These are phyloP conservation scores for Philantomba maxwellii DNA, from an alignment of 2,113 vertebrate genomes.

Conservation along the genomic window DNA sequence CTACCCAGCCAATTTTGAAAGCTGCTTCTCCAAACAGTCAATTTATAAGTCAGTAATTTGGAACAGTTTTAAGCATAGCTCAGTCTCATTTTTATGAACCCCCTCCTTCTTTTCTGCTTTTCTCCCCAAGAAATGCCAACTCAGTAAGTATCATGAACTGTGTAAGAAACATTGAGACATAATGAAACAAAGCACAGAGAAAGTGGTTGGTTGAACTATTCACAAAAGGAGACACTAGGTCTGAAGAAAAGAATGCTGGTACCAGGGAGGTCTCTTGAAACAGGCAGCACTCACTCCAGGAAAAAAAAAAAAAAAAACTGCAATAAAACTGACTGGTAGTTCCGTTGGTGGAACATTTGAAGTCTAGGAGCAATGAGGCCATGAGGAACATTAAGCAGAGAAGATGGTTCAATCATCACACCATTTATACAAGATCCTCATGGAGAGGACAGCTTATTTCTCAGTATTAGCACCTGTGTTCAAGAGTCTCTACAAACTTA, in stretches of 20 bases:
- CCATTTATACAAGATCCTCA: background rate
- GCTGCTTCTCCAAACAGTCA: conserved; percentile 64
- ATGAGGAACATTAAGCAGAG: background rate
- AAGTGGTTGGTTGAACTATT: background rate
- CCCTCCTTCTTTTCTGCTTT: conserved; percentile 40
- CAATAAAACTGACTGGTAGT: background rate
- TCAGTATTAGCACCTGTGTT: background rate
- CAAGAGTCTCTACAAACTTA: background rate
- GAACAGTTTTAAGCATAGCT: conserved; percentile 62
- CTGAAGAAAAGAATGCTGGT: background rate
- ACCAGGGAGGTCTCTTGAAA: background rate
- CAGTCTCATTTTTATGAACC: conserved; percentile 46
- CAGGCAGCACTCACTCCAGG: background rate
- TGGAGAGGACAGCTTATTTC: background rate
- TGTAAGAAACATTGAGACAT: background rate
- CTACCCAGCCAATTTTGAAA: conserved; percentile 63
- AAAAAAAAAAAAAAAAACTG: background rate
- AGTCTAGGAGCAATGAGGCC: background rate
- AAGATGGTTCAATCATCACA: background rate
- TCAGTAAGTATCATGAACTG: background rate
- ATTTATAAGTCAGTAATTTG: conserved; percentile 67
- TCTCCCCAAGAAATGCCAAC: conserved; percentile 30
- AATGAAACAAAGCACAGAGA: background rate
- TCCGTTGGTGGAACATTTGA: background rate
- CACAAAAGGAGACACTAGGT: conserved; percentile 15